These are phyloP conservation scores for Hyperoplus lanceolatus DNA, from an alignment of 2,797 vertebrate genomes.

Conservation along the genomic window DNA sequence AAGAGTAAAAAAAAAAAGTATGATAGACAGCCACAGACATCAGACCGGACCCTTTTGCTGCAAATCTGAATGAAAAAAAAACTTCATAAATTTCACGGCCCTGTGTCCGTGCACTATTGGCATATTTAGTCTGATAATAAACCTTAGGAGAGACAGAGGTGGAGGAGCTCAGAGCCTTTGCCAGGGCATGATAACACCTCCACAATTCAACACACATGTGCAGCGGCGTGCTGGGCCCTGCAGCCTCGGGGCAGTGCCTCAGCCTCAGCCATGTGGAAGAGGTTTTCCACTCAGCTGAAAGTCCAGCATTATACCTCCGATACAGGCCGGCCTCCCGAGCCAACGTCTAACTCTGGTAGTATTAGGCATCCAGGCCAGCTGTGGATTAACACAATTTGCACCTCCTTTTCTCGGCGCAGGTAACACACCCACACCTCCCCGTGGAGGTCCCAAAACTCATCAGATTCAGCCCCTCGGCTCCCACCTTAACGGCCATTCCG, in stretches of 20 bases:
- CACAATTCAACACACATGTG: constrained; percentile 86
- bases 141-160: constrained; percentile 69
- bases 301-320: constrained; percentile 58
- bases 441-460: constrained; percentile 51
- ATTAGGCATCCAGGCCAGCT: constrained; percentile 78
- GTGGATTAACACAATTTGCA: constrained; percentile 85
- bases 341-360: constrained; percentile 57
- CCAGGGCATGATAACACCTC: constrained; percentile 80
- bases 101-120: constrained; percentile 31
- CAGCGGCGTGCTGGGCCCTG: constrained; percentile 59
- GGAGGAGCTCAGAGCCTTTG: constrained; percentile 57
- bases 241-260: constrained; percentile 74
- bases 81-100: constrained; percentile 5
- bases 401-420: constrained; percentile 71
- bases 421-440: constrained; percentile 68
- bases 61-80: constrained; percentile 22
- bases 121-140: constrained; percentile 78
- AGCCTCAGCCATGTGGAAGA: constrained; percentile 79
- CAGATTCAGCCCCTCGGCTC: constrained; percentile 54
- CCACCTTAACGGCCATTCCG: constrained; percentile 56
- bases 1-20: background rate
- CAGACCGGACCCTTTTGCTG: background rate
- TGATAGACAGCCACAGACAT: constrained; percentile 42
- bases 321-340: constrained; percentile 56
- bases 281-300: constrained; percentile 82